Conservation (phyloP, 2,113 vertebrate genomes). For the human region DNA sequence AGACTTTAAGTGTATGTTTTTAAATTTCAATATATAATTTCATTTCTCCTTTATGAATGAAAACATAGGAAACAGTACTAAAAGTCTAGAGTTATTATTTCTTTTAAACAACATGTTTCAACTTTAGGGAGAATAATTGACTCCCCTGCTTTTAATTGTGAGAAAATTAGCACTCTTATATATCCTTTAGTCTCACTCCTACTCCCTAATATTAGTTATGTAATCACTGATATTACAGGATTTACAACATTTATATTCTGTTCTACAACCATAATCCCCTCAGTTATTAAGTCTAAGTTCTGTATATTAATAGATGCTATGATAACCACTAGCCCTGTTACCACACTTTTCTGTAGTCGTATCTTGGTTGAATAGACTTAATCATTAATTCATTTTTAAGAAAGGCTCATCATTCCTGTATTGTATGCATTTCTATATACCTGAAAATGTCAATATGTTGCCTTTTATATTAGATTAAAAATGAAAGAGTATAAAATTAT, state of each 20-base stretch:
- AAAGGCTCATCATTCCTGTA: not conserved
- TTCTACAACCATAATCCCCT: conserved; percentile 13
- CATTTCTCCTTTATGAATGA: not conserved
- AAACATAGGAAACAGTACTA: not conserved
- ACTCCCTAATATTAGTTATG: not conserved
- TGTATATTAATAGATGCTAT: not conserved
- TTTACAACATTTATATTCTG: conserved; percentile 18
- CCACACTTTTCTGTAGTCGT: not conserved
- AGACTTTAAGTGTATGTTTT: conserved; percentile 27
- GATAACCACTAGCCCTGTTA: not conserved
- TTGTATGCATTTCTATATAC: not conserved
- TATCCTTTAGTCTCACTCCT: not conserved
- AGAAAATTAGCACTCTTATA: not conserved
- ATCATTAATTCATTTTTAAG: not conserved
- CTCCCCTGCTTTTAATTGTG: not conserved
- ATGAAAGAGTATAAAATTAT: not conserved
- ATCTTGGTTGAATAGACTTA: not conserved
- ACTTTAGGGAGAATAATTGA: conserved; percentile 30
- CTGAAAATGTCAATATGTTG: not conserved
- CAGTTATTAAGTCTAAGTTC: not conserved
- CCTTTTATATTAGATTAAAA: not conserved
- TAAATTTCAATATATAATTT: conserved; percentile 39
- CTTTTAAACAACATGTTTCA: conserved; percentile 38
- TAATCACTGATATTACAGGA: not conserved
- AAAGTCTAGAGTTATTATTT: conserved; percentile 14